phyloP scores from a whole-genome alignment of 2,113 vertebrate species.

The Ailurus styani region DNA sequence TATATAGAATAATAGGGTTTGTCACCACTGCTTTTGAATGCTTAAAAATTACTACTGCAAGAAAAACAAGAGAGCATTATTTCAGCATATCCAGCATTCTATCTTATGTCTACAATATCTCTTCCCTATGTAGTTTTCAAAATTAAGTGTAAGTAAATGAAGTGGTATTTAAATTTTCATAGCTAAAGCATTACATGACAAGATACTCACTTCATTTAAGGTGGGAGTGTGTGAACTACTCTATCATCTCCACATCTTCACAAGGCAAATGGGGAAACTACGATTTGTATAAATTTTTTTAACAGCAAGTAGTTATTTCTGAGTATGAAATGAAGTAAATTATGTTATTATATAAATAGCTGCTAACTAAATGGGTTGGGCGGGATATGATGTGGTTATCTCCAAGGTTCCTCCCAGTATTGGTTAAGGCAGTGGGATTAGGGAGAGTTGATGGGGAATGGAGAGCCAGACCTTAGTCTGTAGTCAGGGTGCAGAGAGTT shows the following conservation, averaged over 20 bases:
- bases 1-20: conserved; percentile 1
- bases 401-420: not conserved
- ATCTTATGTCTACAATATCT: not conserved
- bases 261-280: not conserved
- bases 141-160: not conserved
- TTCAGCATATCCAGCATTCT: not conserved
- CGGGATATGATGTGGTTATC: not conserved
- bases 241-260: not conserved
- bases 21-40: not conserved
- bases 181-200: not conserved
- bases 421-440: not conserved
- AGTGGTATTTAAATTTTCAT: not conserved
- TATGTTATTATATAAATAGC: not conserved
- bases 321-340: not conserved
- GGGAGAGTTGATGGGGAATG: not conserved
- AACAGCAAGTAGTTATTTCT: not conserved
- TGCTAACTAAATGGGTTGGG: not conserved
- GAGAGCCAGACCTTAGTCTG: not conserved
- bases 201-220: not conserved
- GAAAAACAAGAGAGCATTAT: not conserved
- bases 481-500: not conserved
- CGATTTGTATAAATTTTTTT: not conserved
- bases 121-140: not conserved
- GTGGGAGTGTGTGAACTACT: not conserved
- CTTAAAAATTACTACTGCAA: not conserved